Evolutionary conservation across 2,113 vertebrate species (phyloP).

Genomic region (Neomonachus schauinslandi): DNA sequence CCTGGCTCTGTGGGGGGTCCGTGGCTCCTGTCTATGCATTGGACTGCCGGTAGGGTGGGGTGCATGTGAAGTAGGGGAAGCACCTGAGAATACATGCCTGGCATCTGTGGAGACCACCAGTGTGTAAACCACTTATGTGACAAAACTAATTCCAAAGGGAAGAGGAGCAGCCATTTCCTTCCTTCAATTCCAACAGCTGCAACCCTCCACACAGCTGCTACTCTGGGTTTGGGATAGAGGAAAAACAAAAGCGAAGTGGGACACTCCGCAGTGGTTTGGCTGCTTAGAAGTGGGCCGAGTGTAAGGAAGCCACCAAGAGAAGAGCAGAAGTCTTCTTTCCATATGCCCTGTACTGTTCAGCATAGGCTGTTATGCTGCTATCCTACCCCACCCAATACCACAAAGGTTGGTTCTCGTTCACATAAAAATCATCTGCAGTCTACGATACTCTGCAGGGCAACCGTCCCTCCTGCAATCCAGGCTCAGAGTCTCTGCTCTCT

Average conservation of each 20-base stretch:
- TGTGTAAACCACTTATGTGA: neutral
- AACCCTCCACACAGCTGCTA: neutral
- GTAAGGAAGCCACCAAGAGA: neutral
- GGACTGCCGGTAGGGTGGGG: neutral
- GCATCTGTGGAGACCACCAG: conserved; percentile 14
- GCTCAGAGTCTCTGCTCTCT: neutral
- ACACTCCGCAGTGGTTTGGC: neutral
- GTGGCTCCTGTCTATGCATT: neutral
- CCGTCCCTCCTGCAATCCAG: neutral
- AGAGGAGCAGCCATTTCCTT: neutral
- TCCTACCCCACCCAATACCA: neutral
- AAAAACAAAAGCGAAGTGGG: neutral
- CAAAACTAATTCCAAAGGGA: neutral
- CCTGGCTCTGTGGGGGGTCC: neutral
- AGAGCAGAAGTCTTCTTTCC: neutral
- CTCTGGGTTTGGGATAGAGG: neutral
- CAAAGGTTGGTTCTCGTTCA: neutral
- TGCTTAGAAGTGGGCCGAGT: neutral
- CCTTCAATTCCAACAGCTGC: neutral
- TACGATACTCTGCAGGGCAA: neutral
- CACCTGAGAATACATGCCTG: conserved; percentile 28
- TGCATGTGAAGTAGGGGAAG: neutral
- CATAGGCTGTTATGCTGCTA: accelerated
- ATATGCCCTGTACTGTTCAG: neutral
- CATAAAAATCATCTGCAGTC: neutral